A percentile compares a stretch with the other conserved stretches of the same genome.
phyloP scores from a whole-genome alignment of 2,797 vertebrate genomes.

The Oryzias dopingdopingensis region DNA sequence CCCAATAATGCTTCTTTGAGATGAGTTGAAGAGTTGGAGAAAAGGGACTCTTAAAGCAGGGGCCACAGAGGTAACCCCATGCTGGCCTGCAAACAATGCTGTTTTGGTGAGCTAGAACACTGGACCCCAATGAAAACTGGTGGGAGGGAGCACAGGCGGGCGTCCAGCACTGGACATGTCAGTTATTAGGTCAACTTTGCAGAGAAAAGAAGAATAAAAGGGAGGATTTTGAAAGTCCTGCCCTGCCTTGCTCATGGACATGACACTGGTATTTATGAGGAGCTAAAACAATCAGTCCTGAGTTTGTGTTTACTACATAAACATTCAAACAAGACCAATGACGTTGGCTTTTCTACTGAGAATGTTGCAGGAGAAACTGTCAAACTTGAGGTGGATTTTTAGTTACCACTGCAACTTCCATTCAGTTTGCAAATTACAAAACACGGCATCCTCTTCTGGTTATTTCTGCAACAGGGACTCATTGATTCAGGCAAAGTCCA shows the following conservation, averaged over 20 bases:
- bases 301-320: slow-evolving; percentile 47
- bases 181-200: slow-evolving; percentile 72
- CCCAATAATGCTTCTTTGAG: slow-evolving; percentile 69
- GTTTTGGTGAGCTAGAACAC: slow-evolving; percentile 67
- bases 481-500: slow-evolving; percentile 75
- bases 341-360: slow-evolving; percentile 54
- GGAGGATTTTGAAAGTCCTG: slow-evolving; percentile 32
- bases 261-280: slow-evolving; percentile 60
- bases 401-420: slow-evolving; percentile 14
- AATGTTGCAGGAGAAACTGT: slow-evolving; percentile 32
- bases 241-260: slow-evolving; percentile 52
- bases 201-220: slow-evolving; percentile 21
- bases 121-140: slow-evolving; percentile 71
- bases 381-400: slow-evolving; percentile 24
- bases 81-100: slow-evolving; percentile 79
- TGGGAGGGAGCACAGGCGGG: slow-evolving; percentile 42
- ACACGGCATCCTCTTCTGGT: slow-evolving; percentile 20
- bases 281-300: slow-evolving; percentile 65
- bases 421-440: slow-evolving; percentile 35
- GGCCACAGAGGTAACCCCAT: slow-evolving; percentile 73
- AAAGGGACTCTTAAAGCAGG: slow-evolving; percentile 60
- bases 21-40: slow-evolving; percentile 60
- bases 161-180: slow-evolving; percentile 71
- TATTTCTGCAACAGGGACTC: slow-evolving; percentile 26
- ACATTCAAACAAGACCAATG: slow-evolving; percentile 51